Evolutionary conservation across 2,113 vertebrate species (phyloP).

Genomic region (Indri indri): DNA sequence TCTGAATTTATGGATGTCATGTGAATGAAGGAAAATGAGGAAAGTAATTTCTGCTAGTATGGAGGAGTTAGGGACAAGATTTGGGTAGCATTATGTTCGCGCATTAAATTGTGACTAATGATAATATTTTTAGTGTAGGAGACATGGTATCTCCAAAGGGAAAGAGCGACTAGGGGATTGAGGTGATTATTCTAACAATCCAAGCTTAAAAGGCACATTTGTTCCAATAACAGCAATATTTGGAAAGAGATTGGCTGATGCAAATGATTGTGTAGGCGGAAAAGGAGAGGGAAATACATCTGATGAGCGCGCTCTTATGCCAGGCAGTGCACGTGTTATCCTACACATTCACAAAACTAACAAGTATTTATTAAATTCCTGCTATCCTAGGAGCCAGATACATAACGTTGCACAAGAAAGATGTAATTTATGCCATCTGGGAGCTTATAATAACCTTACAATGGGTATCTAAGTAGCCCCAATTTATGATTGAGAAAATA

Average conservation of each 20-base stretch:
- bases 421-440: neutral
- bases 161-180: neutral
- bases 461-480: neutral
- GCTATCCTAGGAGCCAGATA: neutral
- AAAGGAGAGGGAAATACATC: neutral
- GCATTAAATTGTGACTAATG: neutral
- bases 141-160: neutral
- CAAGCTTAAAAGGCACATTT: neutral
- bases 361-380: neutral
- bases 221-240: neutral
- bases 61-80: neutral
- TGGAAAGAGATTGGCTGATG: neutral
- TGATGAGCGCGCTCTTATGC: neutral
- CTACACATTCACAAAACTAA: neutral
- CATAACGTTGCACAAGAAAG: neutral
- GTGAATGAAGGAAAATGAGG: constrained; percentile 60
- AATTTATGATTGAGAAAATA: neutral
- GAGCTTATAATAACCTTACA: neutral
- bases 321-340: neutral
- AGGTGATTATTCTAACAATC: neutral
- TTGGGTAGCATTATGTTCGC: neutral
- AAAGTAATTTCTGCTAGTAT: constrained; percentile 19
- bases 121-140: neutral
- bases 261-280: neutral
- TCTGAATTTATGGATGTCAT: constrained; percentile 53